A percentile compares a stretch with the other conserved stretches of the same genome.
These are phyloP conservation scores for Fregata magnificens DNA, from an alignment of 2,113 vertebrate species.

Conservation along the genomic window DNA sequence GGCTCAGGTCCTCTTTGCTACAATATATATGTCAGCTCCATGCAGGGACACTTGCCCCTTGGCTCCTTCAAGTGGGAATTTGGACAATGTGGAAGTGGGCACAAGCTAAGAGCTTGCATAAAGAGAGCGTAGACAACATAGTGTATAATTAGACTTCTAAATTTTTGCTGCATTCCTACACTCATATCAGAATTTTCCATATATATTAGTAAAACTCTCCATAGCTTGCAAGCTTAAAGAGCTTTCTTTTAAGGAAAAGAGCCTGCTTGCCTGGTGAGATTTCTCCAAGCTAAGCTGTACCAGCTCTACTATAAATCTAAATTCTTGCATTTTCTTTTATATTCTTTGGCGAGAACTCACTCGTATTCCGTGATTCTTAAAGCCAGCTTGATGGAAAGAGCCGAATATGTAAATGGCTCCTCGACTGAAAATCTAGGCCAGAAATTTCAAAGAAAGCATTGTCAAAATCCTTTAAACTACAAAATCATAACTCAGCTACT, in stretches of 20 bases:
- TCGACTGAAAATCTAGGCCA: slow-evolving; percentile 9
- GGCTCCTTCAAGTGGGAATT: not conserved
- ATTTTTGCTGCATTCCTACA: slow-evolving; percentile 14
- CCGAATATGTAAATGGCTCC: slow-evolving; percentile 8
- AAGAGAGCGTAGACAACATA: not conserved
- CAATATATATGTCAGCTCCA: not conserved
- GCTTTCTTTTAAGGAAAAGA: slow-evolving; percentile 39
- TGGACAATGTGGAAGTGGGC: not conserved
- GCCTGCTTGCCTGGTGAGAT: slow-evolving; percentile 2
- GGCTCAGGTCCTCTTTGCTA: not conserved
- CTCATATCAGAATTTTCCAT: slow-evolving; percentile 24
- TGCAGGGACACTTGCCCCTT: not conserved
- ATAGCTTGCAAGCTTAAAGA: slow-evolving; percentile 27
- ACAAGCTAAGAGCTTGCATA: not conserved
- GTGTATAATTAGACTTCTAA: slow-evolving; percentile 16
- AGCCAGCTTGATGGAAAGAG: not conserved
- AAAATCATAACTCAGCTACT: slow-evolving; percentile 13
- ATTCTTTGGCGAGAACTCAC: not conserved
- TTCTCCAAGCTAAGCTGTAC: slow-evolving; percentile 23
- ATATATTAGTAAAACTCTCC: slow-evolving; percentile 13
- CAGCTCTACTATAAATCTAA: slow-evolving; percentile 32
- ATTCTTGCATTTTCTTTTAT: slow-evolving; percentile 26
- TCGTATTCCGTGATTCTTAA: not conserved
- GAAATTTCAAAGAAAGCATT: slow-evolving; percentile 57
- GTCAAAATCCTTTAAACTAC: slow-evolving; percentile 27